Conservation (phyloP, 2,888 invertebrate species). For the Acanthosepion lycidas region DNA sequence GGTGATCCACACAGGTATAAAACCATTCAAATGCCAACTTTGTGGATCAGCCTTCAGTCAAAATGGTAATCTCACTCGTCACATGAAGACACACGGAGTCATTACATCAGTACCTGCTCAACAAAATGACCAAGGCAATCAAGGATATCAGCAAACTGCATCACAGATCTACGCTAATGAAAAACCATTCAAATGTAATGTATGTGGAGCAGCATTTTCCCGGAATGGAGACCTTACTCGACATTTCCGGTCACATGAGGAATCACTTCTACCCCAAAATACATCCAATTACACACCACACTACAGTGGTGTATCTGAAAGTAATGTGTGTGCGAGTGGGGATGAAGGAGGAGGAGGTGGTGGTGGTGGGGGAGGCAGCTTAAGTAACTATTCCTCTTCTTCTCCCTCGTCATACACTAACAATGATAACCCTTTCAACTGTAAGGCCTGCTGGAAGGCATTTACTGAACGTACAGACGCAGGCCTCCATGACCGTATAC, state of each 20-base stretch:
- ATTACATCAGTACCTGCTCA: conserved; percentile 65
- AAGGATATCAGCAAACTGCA: neutral
- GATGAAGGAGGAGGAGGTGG: neutral
- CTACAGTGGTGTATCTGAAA: neutral
- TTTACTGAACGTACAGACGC: conserved; percentile 38
- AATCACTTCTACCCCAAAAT: conserved; percentile 24
- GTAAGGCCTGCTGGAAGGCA: conserved; percentile 35
- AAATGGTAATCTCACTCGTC: conserved; percentile 77
- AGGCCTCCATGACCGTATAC: conserved; percentile 37
- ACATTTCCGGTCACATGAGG: conserved; percentile 36
- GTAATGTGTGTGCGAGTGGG: neutral
- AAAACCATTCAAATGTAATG: conserved; percentile 39
- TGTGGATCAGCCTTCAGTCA: conserved; percentile 75
- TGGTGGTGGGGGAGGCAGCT: neutral
- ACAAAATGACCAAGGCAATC: neutral
- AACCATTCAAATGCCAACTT: conserved; percentile 73
- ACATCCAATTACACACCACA: neutral
- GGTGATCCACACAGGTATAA: conserved; percentile 73
- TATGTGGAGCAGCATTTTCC: conserved; percentile 24
- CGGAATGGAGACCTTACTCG: conserved; percentile 38
- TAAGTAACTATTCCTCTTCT: neutral
- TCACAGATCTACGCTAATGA: conserved; percentile 34
- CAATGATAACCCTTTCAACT: conserved; percentile 34
- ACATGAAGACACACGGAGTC: conserved; percentile 76
- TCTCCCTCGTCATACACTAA: neutral